These are phyloP conservation scores for Acleris cristana DNA, from an alignment of 2,888 invertebrate genomes.

Conservation along the genomic window DNA sequence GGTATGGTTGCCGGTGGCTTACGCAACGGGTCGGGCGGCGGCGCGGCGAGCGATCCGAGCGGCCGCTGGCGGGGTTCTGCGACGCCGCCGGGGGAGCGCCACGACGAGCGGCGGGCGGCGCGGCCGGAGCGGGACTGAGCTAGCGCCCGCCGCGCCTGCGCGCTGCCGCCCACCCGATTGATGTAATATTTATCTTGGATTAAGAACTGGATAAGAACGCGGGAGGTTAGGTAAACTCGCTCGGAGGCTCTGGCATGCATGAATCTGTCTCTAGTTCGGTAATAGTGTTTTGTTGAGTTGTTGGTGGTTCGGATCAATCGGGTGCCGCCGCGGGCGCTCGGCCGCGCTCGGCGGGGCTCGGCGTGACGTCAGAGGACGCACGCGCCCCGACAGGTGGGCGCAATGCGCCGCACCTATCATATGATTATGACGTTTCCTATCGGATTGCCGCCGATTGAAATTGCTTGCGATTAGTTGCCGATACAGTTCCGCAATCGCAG, in stretches of 20 bases:
- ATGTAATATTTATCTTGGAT: constrained; percentile 83
- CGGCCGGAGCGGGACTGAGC: constrained; percentile 80
- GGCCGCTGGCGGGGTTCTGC: neutral
- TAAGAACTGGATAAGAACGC: constrained; percentile 75
- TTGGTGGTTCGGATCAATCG: constrained; percentile 71
- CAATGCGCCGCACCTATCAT: constrained; percentile 79
- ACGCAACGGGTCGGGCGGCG: constrained; percentile 67
- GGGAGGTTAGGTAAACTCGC: constrained; percentile 38
- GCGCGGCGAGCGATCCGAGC: constrained; percentile 18
- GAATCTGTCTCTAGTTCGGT: constrained; percentile 43
- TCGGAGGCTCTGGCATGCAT: constrained; percentile 18
- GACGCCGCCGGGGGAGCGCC: constrained; percentile 11
- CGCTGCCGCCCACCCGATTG: constrained; percentile 70
- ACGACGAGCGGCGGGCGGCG: constrained; percentile 72
- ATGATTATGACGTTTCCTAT: constrained; percentile 81
- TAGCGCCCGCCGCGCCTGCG: constrained; percentile 63
- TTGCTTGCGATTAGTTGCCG: constrained; percentile 59
- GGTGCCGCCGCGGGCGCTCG: constrained; percentile 53
- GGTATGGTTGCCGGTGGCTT: constrained; percentile 65
- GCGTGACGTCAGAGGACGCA: constrained; percentile 79
- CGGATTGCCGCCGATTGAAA: constrained; percentile 63
- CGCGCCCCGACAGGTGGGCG: constrained; percentile 83
- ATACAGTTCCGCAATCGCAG: neutral
- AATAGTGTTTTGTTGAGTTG: constrained; percentile 40
- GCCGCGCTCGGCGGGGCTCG: constrained; percentile 48